Percentiles rank a stretch among this genome's conserved stretches.
phyloP scores from a whole-genome alignment of 2,113 vertebrate species.

The Osmerus mordax region DNA sequence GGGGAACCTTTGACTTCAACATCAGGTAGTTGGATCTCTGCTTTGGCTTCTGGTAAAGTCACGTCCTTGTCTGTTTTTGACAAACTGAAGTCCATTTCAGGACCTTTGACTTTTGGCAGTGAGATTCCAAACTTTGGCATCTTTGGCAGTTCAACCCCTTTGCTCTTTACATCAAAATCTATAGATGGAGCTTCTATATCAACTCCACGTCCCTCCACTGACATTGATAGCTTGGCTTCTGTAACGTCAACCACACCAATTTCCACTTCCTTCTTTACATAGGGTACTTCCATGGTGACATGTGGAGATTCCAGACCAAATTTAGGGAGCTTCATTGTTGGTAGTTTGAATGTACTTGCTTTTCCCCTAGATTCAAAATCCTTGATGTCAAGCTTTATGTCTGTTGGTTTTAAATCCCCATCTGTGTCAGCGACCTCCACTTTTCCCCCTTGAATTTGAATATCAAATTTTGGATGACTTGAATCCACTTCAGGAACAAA shows the following conservation, averaged over 20 bases:
- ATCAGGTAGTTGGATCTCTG: not conserved
- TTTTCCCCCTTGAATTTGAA: conserved; percentile 14
- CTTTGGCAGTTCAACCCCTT: conserved; percentile 24
- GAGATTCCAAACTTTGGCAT: conserved; percentile 37
- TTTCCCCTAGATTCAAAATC: conserved; percentile 4
- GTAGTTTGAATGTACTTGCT: conserved; percentile 35
- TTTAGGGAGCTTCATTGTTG: conserved; percentile 34
- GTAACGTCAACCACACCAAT: too few species aligned
- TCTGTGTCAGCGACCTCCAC: conserved; percentile 16
- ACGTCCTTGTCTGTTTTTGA: conserved; percentile 21
- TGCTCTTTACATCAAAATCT: conserved; percentile 4
- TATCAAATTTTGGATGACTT: conserved; percentile 22
- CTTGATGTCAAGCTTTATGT: conserved; percentile 11
- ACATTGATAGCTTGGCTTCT: too few species aligned
- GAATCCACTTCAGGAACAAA: conserved; percentile 10
- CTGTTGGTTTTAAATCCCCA: not conserved
- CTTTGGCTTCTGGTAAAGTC: conserved; percentile 5
- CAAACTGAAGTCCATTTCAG: conserved; percentile 1
- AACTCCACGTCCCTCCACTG: not conserved
- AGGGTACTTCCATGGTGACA: not conserved
- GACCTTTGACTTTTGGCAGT: conserved; percentile 20
- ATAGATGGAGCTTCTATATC: conserved; percentile 6
- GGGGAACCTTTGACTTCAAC: conserved; percentile 3
- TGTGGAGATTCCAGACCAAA: conserved; percentile 25
- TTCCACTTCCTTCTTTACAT: not conserved